Evolutionary conservation across 2,797 vertebrate species (phyloP), one percentile per base, ranked within the genome.

Genomic region (Babyrousa celebensis): DNA sequence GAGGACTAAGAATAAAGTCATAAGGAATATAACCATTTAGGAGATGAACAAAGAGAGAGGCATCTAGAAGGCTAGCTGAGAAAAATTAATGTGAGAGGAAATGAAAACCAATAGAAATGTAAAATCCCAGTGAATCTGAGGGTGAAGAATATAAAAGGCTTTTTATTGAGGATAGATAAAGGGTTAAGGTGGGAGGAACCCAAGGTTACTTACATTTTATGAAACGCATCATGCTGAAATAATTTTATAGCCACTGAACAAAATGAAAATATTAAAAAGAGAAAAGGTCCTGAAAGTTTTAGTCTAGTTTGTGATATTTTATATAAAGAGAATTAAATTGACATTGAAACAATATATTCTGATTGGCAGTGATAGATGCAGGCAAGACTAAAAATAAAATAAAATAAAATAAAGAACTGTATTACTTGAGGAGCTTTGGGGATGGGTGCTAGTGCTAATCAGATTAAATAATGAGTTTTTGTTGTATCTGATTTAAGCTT

Each of bases 391-490:
- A 60, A 93, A 83, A 27, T 36, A 36, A 36, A 36, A 36, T 36
- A 36, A 36, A 36, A 36, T 36, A 36, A 36, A 36, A 36, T 36
- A 36, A 36, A 83, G 36, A n/a, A 72, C 52, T 27, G 78, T 94
- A 89, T n/a, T 82, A 65, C 58, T 87, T 9, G 29, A 72, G 62
- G 16, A 58, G 14, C 62, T 87, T 32, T 63, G 23, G 56, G 7
- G 5, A 80, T 88, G n/a, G 54, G 2, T 91, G 16, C 63, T 75
- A 48, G 20, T 91, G 29, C 17, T 85, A 85, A 96, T 71, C 7
- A 4, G 48, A 87, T 84, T 92, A 90, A 89, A 85, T 67, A 80
- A 92, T 74, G 58, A 91, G 16, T 40, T 25, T 95, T 95, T 91
- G 56, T 85, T 75, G 88, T 11, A 71, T 85, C 67, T 62, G 43